Conservation (phyloP, 2,888 invertebrate species). For the Amblyjoppa fuscipennis region DNA sequence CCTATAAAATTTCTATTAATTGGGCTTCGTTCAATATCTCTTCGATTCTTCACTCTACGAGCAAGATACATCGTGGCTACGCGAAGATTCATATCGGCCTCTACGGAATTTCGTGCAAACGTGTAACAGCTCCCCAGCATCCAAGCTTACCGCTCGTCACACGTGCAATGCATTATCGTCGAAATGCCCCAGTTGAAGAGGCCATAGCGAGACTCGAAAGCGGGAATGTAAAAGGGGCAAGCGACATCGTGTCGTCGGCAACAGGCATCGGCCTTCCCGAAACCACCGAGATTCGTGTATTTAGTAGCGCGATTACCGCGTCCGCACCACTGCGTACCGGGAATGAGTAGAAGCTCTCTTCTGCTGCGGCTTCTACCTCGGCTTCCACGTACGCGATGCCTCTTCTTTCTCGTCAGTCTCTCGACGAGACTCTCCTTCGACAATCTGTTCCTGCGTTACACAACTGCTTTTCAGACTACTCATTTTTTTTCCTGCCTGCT, state of each 20-base stretch:
- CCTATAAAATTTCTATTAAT: neutral
- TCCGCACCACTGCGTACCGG: slow-evolving; percentile 98
- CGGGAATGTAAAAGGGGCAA: slow-evolving; percentile 94
- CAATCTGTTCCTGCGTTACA: slow-evolving; percentile 65
- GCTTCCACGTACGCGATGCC: slow-evolving; percentile 78
- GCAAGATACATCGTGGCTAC: neutral
- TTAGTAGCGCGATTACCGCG: slow-evolving; percentile 93
- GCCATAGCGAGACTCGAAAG: slow-evolving; percentile 93
- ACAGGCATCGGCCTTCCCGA: slow-evolving; percentile 92
- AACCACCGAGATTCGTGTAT: slow-evolving; percentile 94
- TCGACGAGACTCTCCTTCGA: slow-evolving; percentile 55
- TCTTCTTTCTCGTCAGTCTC: slow-evolving; percentile 61
- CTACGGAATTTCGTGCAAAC: slow-evolving; percentile 41
- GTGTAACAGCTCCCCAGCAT: slow-evolving; percentile 2
- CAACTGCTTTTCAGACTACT: slow-evolving; percentile 12
- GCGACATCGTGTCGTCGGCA: slow-evolving; percentile 95
- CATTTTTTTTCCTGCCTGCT: neutral
- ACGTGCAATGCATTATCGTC: slow-evolving; percentile 96
- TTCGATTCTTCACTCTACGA: neutral
- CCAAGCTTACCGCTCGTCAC: slow-evolving; percentile 92
- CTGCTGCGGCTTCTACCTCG: slow-evolving; percentile 86
- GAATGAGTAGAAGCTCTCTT: slow-evolving; percentile 91
- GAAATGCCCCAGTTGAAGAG: slow-evolving; percentile 96
- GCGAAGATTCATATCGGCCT: neutral
- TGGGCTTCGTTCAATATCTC: neutral